Base-by-base conservation (phyloP, 2,888 invertebrate species). In the Periphyllus acericola region DNA sequence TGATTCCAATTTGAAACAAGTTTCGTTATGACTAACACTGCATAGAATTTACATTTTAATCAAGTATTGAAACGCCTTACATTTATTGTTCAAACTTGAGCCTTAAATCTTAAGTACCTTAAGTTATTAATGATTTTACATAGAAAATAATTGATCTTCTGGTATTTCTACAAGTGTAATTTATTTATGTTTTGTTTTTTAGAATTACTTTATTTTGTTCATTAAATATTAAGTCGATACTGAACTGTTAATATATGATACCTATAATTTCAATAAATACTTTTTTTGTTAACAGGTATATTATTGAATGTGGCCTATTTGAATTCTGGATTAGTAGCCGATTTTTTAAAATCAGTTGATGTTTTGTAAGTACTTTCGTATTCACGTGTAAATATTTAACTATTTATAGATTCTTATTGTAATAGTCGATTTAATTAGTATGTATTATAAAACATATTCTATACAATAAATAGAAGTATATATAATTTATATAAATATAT, bases 361-460 rank as follows among this genome's bases (percentile, higher is more conserved):
- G 46, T 83, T 36, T 36, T 83, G 83, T 74, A 83, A 74, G 74
- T 83, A 83, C 36, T 60, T 52, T 72, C 52, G n/a, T 82, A 82
- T 71, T 82, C 25, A 52, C 19, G 5, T 83, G 83, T 83, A 83
- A 21, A 83, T 83, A 83, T 74, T 82, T 21, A 60, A 4, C 36
- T 72, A 66, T 32, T 82, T 60, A 36, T 83, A 83, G 36, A 36
- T n/a, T 60, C 21, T 60, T 74, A 36, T 19, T 75, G 36, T 83
- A 83, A 55, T 60, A 75, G 21, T 55, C 8, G 34, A 34, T 74
- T 55, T 55, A 34, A 74, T 55, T 55, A 83, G n/a, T 52, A 52
- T 74, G 60, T 74, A 83, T 74, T 29, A 55, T 83, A 74, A 74
- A 55, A 74, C 32, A 1, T 83, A 83, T 36, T 83, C 52, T 83